A percentile compares a stretch with the other conserved stretches of the same genome.
phyloP scores from a whole-genome alignment of 2,888 invertebrate genomes.

The Drosophila leonis region DNA sequence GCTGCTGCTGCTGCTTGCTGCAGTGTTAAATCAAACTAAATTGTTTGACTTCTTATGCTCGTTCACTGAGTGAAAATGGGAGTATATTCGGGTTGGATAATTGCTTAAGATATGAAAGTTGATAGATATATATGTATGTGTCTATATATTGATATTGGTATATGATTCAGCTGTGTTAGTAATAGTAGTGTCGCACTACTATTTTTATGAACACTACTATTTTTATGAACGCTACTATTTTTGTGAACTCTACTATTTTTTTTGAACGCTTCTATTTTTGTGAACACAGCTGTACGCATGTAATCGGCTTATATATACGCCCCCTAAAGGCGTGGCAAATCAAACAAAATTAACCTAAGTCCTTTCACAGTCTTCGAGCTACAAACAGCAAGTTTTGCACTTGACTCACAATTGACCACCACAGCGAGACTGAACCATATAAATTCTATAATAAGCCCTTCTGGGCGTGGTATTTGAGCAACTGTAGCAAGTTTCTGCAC shows the following conservation, averaged over 20 bases:
- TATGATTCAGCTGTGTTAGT: no score
- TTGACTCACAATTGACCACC: not conserved
- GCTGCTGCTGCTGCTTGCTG: not conserved
- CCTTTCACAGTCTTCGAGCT: not conserved
- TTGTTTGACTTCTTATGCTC: constrained; percentile 34
- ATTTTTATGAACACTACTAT: no score
- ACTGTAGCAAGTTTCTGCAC: not conserved
- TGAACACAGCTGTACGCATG: no score
- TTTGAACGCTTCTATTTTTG: no score
- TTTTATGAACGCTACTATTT: no score
- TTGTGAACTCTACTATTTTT: no score
- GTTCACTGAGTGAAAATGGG: not conserved
- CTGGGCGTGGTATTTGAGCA: no score
- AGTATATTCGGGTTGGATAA: not conserved
- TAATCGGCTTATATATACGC: not conserved
- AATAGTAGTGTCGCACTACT: no score
- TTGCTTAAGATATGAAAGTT: not conserved
- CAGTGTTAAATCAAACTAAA: constrained; percentile 61
- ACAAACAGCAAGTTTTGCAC: not conserved
- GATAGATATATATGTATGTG: not conserved
- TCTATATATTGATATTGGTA: not conserved
- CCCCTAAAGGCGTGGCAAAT: not conserved
- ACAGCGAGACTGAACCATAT: no score
- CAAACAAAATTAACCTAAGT: not conserved
- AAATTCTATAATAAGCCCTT: not conserved